phyloP scores from a whole-genome alignment of 2,113 vertebrate genomes.

The Apteryx owenii region DNA sequence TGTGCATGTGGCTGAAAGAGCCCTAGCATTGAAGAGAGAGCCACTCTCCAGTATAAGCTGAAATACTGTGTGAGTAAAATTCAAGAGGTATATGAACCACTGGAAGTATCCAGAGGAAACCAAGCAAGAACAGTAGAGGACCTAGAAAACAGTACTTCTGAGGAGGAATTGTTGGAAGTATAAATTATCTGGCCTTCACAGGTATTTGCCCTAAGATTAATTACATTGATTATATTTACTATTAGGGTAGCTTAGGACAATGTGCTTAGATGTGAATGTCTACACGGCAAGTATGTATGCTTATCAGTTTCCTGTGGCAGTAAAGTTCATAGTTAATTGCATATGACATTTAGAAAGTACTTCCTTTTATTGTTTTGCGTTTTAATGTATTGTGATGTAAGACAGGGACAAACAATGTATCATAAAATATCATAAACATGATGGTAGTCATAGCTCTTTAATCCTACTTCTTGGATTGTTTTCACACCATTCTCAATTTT shows the following conservation, averaged over 20 bases:
- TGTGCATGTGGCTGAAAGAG: background rate
- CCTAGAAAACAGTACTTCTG: background rate
- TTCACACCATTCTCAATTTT: background rate
- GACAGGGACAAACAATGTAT: background rate
- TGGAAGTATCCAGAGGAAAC: background rate
- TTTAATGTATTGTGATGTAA: background rate
- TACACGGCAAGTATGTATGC: background rate
- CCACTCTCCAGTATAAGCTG: background rate
- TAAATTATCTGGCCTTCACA: background rate
- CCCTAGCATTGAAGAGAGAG: background rate
- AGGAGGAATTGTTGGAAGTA: background rate
- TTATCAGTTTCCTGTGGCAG: slow-evolving; percentile 23
- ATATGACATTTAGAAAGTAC: background rate
- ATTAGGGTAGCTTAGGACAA: background rate
- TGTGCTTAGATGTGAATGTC: background rate
- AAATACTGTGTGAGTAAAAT: background rate
- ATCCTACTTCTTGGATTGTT: background rate
- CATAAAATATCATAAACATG: background rate
- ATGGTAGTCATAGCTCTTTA: background rate
- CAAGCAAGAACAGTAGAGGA: background rate
- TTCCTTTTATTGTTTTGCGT: slow-evolving; percentile 39
- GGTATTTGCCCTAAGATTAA: background rate
- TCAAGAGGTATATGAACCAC: background rate
- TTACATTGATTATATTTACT: background rate
- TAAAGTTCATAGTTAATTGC: background rate